Base-by-base conservation (phyloP, 2,113 vertebrate species). In the Podarcis cretensis region DNA sequence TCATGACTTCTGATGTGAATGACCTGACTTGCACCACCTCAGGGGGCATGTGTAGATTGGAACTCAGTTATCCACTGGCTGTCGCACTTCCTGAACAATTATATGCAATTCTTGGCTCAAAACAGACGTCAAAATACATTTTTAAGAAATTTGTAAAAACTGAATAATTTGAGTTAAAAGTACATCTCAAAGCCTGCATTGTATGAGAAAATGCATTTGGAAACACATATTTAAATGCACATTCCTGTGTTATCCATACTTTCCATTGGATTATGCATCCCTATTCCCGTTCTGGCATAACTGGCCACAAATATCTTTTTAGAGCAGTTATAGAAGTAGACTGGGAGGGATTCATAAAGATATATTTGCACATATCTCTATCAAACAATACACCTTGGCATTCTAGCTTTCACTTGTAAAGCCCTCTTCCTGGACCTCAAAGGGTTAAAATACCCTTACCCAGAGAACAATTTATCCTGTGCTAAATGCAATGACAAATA, bases 401-500 rank as follows among this genome's bases (percentile, higher is more conserved):
- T 93, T 78, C 74, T 81, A 30, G 32, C 57, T 88, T 94, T 95
- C 90, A 92, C 94, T 94, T 89, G 85, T 92, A 94, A 95, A 95
- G 95, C 90, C 94, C 94, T 94, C 91, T 96, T 95, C 93, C 92
- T 94, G 87, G 91, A 84, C 77, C 95, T 95, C 93, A 97, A 98
- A 98, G 98, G 97, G 98, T 98, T 99, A 99, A 99, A 95, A 96
- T 94, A 89, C 97, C 96, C 94, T 96, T 97, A 97, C 97, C 96
- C 95, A 87, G 97, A 96, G 97, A 97, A 98, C 98, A 98, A 98
- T 98, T 98, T 98, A 97, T 98, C 98, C 97, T 97, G 92, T 94
- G 97, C 98, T 98, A 98, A 98, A 98, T 97, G 96, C 97, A 97
- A 98, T 99, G 99, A 99, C 98, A 99, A 99, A 99, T 98, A 99